Evolutionary conservation across 2,797 vertebrate species (phyloP).

Genomic region (Pipistrellus kuhlii): DNA sequence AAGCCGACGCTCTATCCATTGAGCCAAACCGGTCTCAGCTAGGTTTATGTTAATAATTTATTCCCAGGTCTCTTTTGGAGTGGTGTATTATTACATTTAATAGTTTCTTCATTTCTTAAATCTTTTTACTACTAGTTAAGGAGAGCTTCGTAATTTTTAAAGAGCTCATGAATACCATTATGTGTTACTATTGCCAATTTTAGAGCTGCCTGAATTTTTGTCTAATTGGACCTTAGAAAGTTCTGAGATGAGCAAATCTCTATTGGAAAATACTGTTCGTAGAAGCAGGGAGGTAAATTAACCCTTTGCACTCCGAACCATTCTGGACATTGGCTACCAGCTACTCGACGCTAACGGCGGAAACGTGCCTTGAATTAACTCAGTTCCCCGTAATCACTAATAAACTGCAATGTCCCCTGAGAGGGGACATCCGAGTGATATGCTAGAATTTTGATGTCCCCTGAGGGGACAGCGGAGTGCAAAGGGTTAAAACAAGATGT

Average conservation of each 20-base stretch:
- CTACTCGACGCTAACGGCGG: too few relatives aligned
- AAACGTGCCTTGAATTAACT: too few relatives aligned
- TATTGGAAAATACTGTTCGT: conserved; percentile 41
- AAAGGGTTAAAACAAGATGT: conserved; percentile 21
- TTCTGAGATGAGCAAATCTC: neutral
- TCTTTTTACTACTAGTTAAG: neutral
- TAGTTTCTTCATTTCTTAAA: neutral
- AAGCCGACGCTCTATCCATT: too few relatives aligned
- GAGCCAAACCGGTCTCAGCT: too few relatives aligned
- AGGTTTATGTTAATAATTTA: neutral
- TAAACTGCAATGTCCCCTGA: too few relatives aligned
- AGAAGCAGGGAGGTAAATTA: conserved; percentile 46
- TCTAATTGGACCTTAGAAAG: conserved; percentile 47
- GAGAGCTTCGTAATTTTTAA: conserved; percentile 6
- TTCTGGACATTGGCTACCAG: too few relatives aligned
- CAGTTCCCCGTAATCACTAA: too few relatives aligned
- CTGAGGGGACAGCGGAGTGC: too few relatives aligned
- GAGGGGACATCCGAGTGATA: too few relatives aligned
- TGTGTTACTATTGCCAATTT: neutral
- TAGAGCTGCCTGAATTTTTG: conserved; percentile 46
- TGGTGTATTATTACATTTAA: neutral
- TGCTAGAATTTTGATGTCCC: too few relatives aligned
- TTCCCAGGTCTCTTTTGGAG: neutral
- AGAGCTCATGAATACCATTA: neutral
- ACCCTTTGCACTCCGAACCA: too few relatives aligned